Percentiles rank a stretch among this genome's conserved stretches.
These are phyloP conservation scores for Micrasema longulum DNA, from an alignment of 1,140 invertebrate genomes.

Conservation along the genomic window DNA sequence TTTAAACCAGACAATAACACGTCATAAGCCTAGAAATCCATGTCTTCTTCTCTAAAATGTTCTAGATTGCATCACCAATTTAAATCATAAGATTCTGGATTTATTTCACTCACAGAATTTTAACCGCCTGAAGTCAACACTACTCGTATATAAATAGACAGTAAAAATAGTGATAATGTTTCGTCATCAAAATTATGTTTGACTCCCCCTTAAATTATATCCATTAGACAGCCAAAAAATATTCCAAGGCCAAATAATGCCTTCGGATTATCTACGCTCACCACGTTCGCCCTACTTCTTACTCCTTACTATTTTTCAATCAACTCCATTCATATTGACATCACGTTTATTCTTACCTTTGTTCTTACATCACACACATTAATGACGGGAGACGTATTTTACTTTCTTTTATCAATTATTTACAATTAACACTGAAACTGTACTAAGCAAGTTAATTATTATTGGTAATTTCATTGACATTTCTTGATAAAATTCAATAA, in stretches of 20 bases:
- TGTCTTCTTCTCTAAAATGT: too few relatives aligned
- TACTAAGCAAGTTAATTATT: too few relatives aligned
- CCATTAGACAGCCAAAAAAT: not conserved
- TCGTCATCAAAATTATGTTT: not conserved
- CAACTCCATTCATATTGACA: constrained; percentile 21
- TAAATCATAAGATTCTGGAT: not conserved
- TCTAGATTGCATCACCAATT: not conserved
- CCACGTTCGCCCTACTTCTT: constrained; percentile 38
- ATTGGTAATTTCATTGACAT: too few relatives aligned
- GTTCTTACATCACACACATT: constrained; percentile 28
- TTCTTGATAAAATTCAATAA: too few relatives aligned
- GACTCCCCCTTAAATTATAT: not conserved
- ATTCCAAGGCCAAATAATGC: constrained; percentile 3
- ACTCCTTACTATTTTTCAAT: not conserved
- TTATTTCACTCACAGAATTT: not conserved
- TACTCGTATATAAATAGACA: not conserved
- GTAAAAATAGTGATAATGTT: not conserved
- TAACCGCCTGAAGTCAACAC: not conserved
- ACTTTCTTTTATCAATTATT: constrained; percentile 15
- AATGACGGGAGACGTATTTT: constrained; percentile 4
- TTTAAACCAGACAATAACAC: too few relatives aligned
- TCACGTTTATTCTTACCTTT: constrained; percentile 32
- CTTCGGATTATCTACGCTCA: not conserved
- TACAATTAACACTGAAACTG: too few relatives aligned
- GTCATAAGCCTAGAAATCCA: too few relatives aligned